phyloP scores from a whole-genome alignment of 2,113 vertebrate genomes.

The Nothocercus nigrocapillus region DNA sequence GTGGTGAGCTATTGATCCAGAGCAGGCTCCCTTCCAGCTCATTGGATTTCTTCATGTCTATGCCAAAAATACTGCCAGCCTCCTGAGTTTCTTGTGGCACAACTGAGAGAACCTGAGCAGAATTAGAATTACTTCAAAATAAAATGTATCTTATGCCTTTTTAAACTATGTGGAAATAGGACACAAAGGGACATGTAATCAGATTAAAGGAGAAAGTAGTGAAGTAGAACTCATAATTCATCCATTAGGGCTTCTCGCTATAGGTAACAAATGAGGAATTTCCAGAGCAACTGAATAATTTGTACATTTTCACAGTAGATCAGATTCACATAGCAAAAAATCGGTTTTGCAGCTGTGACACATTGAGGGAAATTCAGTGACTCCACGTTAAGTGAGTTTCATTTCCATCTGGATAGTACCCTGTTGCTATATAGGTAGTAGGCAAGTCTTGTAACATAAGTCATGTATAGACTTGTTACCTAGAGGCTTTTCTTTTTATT shows the following conservation, averaged over 20 bases:
- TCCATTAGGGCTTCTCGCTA: neutral
- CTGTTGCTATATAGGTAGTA: neutral
- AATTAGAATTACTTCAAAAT: neutral
- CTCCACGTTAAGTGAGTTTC: neutral
- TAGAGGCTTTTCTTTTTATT: neutral
- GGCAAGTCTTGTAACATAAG: neutral
- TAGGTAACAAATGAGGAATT: conserved; percentile 5
- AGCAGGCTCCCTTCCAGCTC: neutral
- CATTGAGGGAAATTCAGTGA: neutral
- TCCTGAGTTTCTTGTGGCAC: neutral
- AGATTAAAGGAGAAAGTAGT: neutral
- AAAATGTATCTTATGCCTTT: neutral
- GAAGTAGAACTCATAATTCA: conserved; percentile 21
- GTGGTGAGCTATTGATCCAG: neutral
- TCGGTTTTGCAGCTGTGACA: conserved; percentile 14
- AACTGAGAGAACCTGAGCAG: neutral
- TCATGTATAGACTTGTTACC: neutral
- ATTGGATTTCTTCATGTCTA: neutral
- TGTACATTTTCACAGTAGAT: conserved; percentile 17
- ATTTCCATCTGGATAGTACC: neutral
- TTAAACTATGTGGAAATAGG: neutral
- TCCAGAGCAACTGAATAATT: conserved; percentile 11
- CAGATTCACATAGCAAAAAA: neutral
- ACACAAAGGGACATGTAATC: neutral
- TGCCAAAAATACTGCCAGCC: neutral